Conservation (phyloP, 2,888 invertebrate genomes). For the Callyntrura guangdongensis region DNA sequence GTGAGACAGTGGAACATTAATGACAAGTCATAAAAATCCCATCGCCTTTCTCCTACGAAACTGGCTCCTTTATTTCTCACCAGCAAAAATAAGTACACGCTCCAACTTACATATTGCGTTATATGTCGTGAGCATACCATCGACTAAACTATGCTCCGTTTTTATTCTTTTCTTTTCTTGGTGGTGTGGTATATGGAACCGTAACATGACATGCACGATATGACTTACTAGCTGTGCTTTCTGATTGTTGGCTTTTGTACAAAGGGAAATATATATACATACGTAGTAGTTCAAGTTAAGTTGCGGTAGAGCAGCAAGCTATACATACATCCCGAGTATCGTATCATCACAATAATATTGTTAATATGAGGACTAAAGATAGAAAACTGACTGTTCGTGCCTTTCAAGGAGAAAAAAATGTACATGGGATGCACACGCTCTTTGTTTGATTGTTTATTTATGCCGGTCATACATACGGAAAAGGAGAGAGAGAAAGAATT, state of each 20-base stretch:
- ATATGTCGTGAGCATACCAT: too few relatives aligned
- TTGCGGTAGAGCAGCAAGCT: not conserved
- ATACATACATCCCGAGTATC: too few relatives aligned
- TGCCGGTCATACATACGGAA: not conserved
- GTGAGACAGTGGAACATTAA: slow-evolving; percentile 82
- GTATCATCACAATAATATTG: not conserved
- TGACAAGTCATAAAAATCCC: slow-evolving; percentile 83
- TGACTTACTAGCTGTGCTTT: slow-evolving; percentile 39
- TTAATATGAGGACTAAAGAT: not conserved
- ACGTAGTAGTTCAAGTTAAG: not conserved
- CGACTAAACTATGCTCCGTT: too few relatives aligned
- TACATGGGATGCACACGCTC: slow-evolving; percentile 1
- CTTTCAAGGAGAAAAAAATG: slow-evolving; percentile 23
- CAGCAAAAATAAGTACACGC: slow-evolving; percentile 33
- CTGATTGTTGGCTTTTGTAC: slow-evolving; percentile 10
- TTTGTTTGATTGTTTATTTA: slow-evolving; percentile 4
- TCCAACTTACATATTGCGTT: not conserved
- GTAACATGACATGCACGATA: slow-evolving; percentile 35
- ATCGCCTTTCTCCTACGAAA: slow-evolving; percentile 66
- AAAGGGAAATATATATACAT: not conserved
- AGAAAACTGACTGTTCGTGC: slow-evolving; percentile 45
- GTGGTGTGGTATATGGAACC: slow-evolving; percentile 11
- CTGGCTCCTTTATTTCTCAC: slow-evolving; percentile 56
- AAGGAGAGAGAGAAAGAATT: not conserved
- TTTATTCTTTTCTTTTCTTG: slow-evolving; percentile 27